Percentiles rank a stretch among this genome's conserved stretches.
Conservation (phyloP, 1,140 invertebrate species). For the Drosophila trapezifrons region DNA sequence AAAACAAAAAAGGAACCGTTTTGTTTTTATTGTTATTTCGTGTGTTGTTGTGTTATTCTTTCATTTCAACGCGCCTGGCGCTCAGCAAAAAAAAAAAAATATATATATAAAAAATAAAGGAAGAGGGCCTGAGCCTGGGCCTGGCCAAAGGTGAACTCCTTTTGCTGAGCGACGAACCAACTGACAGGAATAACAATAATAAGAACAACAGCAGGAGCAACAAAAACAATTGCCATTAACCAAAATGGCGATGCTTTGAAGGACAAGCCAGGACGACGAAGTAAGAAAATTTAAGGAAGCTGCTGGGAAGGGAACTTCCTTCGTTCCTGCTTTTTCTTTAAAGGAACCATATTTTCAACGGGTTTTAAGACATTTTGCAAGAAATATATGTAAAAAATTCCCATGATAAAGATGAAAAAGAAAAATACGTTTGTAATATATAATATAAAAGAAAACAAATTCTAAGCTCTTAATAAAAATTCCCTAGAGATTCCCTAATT, state of each 20-base stretch:
- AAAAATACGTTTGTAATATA: too few relatives aligned
- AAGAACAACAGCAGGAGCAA: conserved; percentile 25
- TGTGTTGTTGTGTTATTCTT: conserved; percentile 71
- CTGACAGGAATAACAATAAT: conserved; percentile 48
- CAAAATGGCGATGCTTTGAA: conserved; percentile 34
- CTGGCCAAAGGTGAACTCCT: conserved; percentile 48
- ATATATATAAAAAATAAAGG: conserved; percentile 4
- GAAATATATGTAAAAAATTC: too few relatives aligned
- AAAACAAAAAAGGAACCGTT: conserved; percentile 23
- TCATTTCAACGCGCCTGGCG: conserved; percentile 70
- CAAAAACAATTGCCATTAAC: conserved; percentile 31
- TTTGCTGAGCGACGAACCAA: conserved; percentile 47
- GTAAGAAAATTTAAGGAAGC: background rate
- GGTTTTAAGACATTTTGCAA: too few relatives aligned
- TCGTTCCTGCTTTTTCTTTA: too few relatives aligned
- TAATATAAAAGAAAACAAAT: too few relatives aligned
- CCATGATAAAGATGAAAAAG: too few relatives aligned
- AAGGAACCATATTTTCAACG: too few relatives aligned
- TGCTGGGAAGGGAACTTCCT: too few relatives aligned
- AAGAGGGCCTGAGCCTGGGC: background rate
- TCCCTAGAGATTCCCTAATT: too few relatives aligned
- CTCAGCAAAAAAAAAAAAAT: conserved; percentile 11
- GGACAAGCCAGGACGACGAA: conserved; percentile 11
- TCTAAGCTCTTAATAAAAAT: too few relatives aligned
- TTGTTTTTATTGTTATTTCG: conserved; percentile 51